Evolutionary conservation across 2,797 vertebrate species (phyloP).

Genomic region (Gadopsis bispinosus): DNA sequence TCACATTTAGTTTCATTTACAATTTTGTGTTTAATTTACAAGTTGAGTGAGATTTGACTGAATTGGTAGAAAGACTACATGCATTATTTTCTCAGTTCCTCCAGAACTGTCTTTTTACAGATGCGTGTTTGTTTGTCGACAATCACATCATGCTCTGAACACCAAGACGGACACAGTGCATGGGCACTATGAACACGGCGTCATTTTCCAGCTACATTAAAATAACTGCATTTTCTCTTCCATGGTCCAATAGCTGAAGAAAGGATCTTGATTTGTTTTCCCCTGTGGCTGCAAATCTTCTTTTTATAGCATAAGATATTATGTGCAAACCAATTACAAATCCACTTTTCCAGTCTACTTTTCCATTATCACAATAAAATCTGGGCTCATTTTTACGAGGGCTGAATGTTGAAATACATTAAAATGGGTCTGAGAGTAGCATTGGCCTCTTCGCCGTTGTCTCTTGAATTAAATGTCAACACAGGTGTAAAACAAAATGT

Average conservation of each 20-base stretch:
- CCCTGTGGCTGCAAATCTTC: slow-evolving; percentile 81
- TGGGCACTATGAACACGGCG: slow-evolving; percentile 57
- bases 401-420: slow-evolving; percentile 81
- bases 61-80: neutral
- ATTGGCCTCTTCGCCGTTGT: slow-evolving; percentile 79
- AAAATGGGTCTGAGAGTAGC: slow-evolving; percentile 76
- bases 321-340: slow-evolving; percentile 84
- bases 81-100: slow-evolving; percentile 31
- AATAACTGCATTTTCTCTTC: slow-evolving; percentile 83
- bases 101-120: slow-evolving; percentile 34
- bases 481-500: slow-evolving; percentile 86
- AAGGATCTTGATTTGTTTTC: slow-evolving; percentile 83
- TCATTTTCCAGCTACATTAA: slow-evolving; percentile 79
- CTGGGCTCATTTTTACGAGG: slow-evolving; percentile 77
- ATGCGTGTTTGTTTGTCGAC: slow-evolving; percentile 51
- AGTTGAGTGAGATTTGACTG: slow-evolving; percentile 2
- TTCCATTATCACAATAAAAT: slow-evolving; percentile 86
- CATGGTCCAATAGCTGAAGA: slow-evolving; percentile 82
- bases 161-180: slow-evolving; percentile 61
- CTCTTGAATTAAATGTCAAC: slow-evolving; percentile 86
- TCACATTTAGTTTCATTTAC: slow-evolving; percentile 9
- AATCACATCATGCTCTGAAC: slow-evolving; percentile 52
- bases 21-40: slow-evolving; percentile 14
- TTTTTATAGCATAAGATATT: slow-evolving; percentile 82
- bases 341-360: slow-evolving; percentile 83